phyloP scores from a whole-genome alignment of 2,113 vertebrate genomes.

The Bos javanicus region DNA sequence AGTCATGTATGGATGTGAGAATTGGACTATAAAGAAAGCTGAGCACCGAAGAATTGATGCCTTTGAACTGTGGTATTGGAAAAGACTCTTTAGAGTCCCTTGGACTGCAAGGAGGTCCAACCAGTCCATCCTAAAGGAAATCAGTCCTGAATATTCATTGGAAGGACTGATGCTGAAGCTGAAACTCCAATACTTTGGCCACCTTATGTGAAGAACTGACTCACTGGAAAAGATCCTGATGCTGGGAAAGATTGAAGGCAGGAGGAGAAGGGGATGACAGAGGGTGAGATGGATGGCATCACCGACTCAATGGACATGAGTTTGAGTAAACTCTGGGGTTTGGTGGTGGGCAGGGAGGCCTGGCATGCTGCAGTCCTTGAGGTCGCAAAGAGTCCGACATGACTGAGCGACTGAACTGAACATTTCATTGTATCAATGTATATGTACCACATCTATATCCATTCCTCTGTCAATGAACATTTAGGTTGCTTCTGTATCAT shows the following conservation, averaged over 20 bases:
- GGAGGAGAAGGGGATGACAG: background rate
- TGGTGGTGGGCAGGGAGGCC: background rate
- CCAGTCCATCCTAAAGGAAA: background rate
- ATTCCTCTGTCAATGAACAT: background rate
- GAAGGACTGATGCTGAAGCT: background rate
- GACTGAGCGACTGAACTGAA: background rate
- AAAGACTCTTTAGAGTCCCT: background rate
- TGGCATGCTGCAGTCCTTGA: background rate
- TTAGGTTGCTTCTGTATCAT: background rate
- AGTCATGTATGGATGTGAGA: background rate
- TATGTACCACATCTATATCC: background rate
- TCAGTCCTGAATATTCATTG: background rate
- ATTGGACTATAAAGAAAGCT: background rate
- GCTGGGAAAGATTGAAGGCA: background rate
- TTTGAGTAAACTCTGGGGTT: background rate
- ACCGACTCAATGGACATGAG: fast-evolving
- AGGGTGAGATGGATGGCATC: background rate
- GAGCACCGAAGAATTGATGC: background rate
- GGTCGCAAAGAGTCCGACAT: fast-evolving
- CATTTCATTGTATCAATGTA: background rate
- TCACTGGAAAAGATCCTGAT: background rate
- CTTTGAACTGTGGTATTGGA: background rate
- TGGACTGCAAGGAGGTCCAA: background rate
- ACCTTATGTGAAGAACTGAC: background rate
- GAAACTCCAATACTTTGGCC: background rate